Evolutionary conservation across 2,113 vertebrate genomes (phyloP).

Genomic region (Sarotherodon lohbergeri): DNA sequence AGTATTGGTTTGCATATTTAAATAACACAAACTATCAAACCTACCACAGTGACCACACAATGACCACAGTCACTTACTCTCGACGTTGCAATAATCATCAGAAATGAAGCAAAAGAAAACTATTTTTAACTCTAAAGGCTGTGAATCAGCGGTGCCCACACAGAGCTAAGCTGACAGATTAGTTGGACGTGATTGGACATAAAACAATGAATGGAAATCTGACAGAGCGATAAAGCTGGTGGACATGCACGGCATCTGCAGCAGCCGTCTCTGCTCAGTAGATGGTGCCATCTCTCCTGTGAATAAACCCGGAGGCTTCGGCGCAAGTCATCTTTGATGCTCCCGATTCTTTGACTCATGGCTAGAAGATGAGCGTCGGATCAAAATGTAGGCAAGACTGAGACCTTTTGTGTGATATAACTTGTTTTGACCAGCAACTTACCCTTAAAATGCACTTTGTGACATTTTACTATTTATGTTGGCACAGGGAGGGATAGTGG

Average conservation of each 20-base stretch:
- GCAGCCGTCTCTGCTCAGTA: neutral
- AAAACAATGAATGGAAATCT: neutral
- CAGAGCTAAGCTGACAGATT: neutral
- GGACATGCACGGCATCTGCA: neutral
- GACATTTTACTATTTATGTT: neutral
- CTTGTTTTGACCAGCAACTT: neutral
- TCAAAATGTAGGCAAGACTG: neutral
- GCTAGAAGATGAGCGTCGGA: neutral
- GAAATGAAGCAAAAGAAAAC: neutral
- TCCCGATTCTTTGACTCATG: accelerated
- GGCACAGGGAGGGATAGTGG: neutral
- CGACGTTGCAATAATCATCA: neutral
- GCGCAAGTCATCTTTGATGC: neutral
- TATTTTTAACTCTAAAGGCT: neutral
- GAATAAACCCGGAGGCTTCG: neutral
- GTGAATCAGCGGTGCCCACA: neutral
- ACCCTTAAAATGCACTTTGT: neutral
- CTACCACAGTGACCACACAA: neutral
- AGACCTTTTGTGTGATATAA: neutral
- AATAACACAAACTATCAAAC: neutral
- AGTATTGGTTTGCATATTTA: neutral
- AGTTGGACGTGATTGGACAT: neutral
- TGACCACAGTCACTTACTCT: neutral
- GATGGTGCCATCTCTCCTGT: slow-evolving; percentile 15
- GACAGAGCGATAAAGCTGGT: neutral